These are phyloP conservation scores for Helostoma temminkii DNA, from an alignment of 2,797 vertebrate species.

Conservation along the genomic window DNA sequence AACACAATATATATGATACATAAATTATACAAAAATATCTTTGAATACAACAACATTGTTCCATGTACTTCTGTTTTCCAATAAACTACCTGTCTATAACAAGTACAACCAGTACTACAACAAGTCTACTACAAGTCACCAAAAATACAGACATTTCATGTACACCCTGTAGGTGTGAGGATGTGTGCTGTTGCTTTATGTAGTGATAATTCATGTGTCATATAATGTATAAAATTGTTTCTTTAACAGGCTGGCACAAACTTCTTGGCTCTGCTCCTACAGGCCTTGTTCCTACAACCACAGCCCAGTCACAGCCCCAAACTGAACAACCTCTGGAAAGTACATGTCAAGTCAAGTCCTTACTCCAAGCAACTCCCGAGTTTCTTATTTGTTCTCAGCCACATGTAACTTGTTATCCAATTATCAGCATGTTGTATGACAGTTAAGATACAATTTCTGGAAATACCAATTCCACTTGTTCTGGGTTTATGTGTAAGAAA, in stretches of 20 bases:
- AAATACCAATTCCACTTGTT: background rate
- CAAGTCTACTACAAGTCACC: too few relatives aligned
- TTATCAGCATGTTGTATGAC: background rate
- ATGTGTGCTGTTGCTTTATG: conserved; percentile 10
- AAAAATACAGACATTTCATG: too few relatives aligned
- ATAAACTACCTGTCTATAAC: background rate
- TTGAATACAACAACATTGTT: background rate
- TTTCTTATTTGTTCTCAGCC: background rate
- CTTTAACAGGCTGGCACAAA: background rate
- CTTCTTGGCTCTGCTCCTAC: background rate
- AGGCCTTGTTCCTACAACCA: conserved; percentile 3
- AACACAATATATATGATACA: background rate
- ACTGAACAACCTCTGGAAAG: conserved; percentile 13
- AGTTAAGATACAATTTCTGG: background rate
- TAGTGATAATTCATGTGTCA: conserved; percentile 16
- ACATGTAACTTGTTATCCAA: background rate
- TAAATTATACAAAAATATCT: background rate
- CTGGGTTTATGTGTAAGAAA: conserved; percentile 3
- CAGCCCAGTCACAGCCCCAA: background rate
- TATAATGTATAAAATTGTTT: too few relatives aligned
- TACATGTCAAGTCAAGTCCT: background rate
- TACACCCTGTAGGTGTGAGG: too few relatives aligned
- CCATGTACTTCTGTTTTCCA: background rate
- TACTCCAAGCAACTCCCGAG: background rate
- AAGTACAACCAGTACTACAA: background rate